Percentiles rank a stretch among this genome's conserved stretches.
Conservation (phyloP, 2,113 vertebrate genomes). For the Montifringilla adamsi region DNA sequence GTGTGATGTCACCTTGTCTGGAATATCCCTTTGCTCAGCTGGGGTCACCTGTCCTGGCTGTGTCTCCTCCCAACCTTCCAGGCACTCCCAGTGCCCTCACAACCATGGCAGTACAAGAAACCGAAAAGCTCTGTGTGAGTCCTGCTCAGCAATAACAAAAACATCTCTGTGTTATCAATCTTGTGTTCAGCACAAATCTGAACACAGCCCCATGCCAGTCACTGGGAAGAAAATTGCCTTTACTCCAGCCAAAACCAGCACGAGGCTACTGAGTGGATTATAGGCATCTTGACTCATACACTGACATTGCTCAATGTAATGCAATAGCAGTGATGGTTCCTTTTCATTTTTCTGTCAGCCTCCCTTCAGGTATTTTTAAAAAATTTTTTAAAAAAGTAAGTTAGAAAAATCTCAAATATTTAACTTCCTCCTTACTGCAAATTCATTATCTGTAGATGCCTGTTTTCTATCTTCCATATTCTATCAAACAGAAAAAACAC, state of each 20-base stretch:
- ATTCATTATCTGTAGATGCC: background rate
- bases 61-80: background rate
- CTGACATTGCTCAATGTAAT: background rate
- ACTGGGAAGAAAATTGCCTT: background rate
- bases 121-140: background rate
- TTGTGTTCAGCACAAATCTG: background rate
- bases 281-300: background rate
- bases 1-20: background rate
- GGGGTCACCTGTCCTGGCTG: background rate
- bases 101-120: fast-evolving
- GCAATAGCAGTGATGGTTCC: background rate
- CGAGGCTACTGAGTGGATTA: background rate
- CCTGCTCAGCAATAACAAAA: background rate
- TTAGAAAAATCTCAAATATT: background rate
- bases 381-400: background rate
- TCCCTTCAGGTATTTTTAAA: background rate
- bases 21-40: background rate
- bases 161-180: background rate
- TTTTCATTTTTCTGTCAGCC: background rate
- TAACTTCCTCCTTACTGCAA: background rate
- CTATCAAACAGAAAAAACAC: background rate
- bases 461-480: background rate
- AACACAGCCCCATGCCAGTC: background rate
- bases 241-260: background rate
- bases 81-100: background rate